Evolutionary conservation across 1,140 invertebrate genomes (phyloP).

Genomic region (Harpegnathos saltator): DNA sequence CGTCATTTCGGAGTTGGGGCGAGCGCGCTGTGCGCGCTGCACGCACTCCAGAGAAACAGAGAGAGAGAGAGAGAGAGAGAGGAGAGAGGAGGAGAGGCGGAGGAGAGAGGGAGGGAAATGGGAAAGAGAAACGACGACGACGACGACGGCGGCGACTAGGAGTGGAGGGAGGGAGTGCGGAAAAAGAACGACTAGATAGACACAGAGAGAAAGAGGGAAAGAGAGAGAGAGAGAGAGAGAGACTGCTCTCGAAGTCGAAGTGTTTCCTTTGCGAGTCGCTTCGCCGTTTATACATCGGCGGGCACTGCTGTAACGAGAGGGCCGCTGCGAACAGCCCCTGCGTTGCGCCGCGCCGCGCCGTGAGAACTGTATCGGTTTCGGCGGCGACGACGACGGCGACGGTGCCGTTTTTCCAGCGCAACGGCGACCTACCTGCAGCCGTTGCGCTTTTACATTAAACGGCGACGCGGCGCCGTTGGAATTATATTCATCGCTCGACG

Average conservation of each 20-base stretch:
- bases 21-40: slow-evolving; percentile 15
- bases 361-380: slow-evolving; percentile 15
- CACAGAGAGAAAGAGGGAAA: too few species aligned
- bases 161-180: not conserved
- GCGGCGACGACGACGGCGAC: too few species aligned
- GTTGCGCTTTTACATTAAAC: not conserved
- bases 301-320: slow-evolving; percentile 42
- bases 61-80: not conserved
- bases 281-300: slow-evolving; percentile 41
- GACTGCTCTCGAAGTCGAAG: slow-evolving; percentile 38
- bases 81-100: not conserved
- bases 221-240: not conserved
- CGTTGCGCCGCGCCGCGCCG: not conserved
- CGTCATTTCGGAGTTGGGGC: slow-evolving; percentile 63
- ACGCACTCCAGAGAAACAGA: not conserved
- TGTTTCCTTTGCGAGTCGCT: slow-evolving; percentile 55
- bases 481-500: too few species aligned
- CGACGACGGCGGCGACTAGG: not conserved
- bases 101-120: not conserved
- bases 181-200: not conserved
- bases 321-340: not conserved
- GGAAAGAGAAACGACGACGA: not conserved
- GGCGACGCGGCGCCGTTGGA: not conserved
- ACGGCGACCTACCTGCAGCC: too few species aligned
- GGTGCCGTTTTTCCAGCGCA: slow-evolving; percentile 4